A percentile compares a stretch with the other conserved stretches of the same genome.
phyloP scores from a whole-genome alignment of 2,113 vertebrate species.

The Grantiella picta region DNA sequence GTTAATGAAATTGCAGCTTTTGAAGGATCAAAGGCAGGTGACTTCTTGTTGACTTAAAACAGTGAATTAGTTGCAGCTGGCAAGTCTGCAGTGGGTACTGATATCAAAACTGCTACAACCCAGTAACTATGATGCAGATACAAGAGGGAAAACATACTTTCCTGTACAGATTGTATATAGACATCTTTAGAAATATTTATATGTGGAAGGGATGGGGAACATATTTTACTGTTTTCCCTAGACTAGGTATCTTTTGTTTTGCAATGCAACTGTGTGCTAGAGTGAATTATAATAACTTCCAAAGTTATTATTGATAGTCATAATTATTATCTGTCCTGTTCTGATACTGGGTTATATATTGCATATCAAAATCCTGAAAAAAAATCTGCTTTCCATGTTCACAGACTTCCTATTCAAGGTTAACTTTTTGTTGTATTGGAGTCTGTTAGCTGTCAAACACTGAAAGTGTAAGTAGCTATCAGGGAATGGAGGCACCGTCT shows the following conservation, averaged over 20 bases:
- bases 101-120: neutral
- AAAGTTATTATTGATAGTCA: rapidly evolving
- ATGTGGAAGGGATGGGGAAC: neutral
- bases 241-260: neutral
- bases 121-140: rapidly evolving
- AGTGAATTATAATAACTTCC: neutral
- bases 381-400: neutral
- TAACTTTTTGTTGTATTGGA: neutral
- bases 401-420: neutral
- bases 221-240: neutral
- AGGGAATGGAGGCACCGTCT: neutral
- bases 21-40: neutral
- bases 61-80: neutral
- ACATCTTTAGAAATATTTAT: neutral
- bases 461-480: neutral
- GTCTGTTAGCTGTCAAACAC: neutral
- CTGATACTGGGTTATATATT: neutral
- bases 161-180: rapidly evolving
- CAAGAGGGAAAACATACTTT: neutral
- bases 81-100: neutral
- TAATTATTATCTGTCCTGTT: neutral
- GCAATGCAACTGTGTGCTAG: rapidly evolving
- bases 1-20: neutral
- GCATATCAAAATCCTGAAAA: neutral
- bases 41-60: neutral